Evolutionary conservation across 2,888 invertebrate species (phyloP).

Genomic region (Adelognathus sp.): DNA sequence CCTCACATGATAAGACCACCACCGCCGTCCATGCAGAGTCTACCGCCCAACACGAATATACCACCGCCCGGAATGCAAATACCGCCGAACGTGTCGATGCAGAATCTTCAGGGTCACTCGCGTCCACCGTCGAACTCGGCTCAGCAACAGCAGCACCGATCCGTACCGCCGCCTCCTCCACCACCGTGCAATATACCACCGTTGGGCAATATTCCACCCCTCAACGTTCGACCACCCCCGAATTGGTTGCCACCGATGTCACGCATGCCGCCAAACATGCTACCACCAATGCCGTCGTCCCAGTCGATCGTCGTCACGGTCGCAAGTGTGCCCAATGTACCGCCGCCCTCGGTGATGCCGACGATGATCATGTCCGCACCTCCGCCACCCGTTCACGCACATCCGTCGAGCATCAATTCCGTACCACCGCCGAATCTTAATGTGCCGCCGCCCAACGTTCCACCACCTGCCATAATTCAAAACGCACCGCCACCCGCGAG

Average conservation of each 20-base stretch:
- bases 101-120: conserved; percentile 46
- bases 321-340: conserved; percentile 71
- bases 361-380: conserved; percentile 75
- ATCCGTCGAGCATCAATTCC: conserved; percentile 73
- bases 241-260: conserved; percentile 74
- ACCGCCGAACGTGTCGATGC: conserved; percentile 49
- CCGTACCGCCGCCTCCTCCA: conserved; percentile 58
- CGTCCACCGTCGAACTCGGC: conserved; percentile 32
- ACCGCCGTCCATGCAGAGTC: conserved; percentile 64
- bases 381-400: conserved; percentile 71
- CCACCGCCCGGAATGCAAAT: conserved; percentile 70
- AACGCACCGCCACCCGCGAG: conserved; percentile 69
- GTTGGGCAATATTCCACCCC: conserved; percentile 72
- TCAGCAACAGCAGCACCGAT: conserved; percentile 51
- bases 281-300: conserved; percentile 68
- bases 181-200: conserved; percentile 74
- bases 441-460: conserved; percentile 72
- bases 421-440: conserved; percentile 79
- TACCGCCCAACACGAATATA: conserved; percentile 77
- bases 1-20: conserved; percentile 63
- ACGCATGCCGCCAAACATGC: conserved; percentile 75
- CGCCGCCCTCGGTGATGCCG: conserved; percentile 74
- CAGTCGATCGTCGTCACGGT: conserved; percentile 72
- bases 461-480: conserved; percentile 67
- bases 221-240: conserved; percentile 70